Base-by-base conservation (phyloP, 2,113 vertebrate species). In the Gadus macrocephalus region DNA sequence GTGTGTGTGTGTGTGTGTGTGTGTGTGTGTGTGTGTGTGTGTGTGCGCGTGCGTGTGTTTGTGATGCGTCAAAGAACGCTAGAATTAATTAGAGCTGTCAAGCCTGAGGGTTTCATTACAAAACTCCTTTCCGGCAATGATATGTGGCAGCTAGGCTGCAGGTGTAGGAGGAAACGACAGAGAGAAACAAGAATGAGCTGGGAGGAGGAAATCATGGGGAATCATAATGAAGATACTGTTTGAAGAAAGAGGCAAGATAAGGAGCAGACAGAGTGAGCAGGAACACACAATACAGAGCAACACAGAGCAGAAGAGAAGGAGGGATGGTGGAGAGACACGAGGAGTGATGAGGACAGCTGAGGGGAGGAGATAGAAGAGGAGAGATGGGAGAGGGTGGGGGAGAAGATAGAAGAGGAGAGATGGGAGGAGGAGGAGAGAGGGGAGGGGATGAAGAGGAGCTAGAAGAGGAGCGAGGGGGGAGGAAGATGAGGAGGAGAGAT, bases 91-190 rank as follows among this genome's bases (percentile, higher is more conserved):
- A 75, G 76, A 78, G 73, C 66, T 22, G 49, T 67, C 68, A 67
- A 62, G 28, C 66, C 68, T 78, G 66, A 68, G 35, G 15, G 64
- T 38, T 67, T 42, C 25, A 81, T 72, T 60, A 71, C 72, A 86
- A 79, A 81, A 76, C 68, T 0, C 56, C 62, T 78, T 82, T 79
- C 65, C 70, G 78, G 72, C 73, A 71, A 11, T 73, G 77, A 81
- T 80, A 55, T 69, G 31, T 20, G 17, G 15, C 16, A 19, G 9
- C 20, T 61, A 3, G 25, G 53, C 19, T 19, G 5, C 31, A 15
- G 68, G 55, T 4, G 3, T 12, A 58, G n/a, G n/a, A 58, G 55
- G n/a, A n/a, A 17, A 58, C 1, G 12, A 17, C 15, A 58, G 55
- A 58, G 14, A 58, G 55, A 58, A 58, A 58, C 15, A 58, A 58